phyloP scores from a whole-genome alignment of 2,888 invertebrate genomes.

The Elegia similella region DNA sequence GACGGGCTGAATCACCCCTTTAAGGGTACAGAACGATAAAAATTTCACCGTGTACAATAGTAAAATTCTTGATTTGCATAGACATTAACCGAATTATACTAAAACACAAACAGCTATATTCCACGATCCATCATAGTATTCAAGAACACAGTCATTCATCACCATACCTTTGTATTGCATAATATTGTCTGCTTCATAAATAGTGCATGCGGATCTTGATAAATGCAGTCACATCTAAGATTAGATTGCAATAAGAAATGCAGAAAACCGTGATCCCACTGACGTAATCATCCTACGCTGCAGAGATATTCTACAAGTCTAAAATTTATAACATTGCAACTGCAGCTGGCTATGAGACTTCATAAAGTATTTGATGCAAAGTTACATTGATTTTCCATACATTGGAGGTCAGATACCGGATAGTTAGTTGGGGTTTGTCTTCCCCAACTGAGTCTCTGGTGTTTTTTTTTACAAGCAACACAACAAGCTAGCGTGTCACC shows the following conservation, averaged over 20 bases:
- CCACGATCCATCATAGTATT: conserved; percentile 6
- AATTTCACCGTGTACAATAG: too few species aligned
- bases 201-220: conserved; percentile 51
- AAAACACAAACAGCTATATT: not conserved
- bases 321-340: not conserved
- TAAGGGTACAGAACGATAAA: too few species aligned
- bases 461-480: too few species aligned
- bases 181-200: conserved; percentile 45
- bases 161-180: conserved; percentile 23
- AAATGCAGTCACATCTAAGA: conserved; percentile 59
- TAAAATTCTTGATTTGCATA: not conserved
- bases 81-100: not conserved
- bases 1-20: too few species aligned
- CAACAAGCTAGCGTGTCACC: too few species aligned
- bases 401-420: too few species aligned
- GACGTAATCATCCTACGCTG: conserved; percentile 53
- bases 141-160: conserved; percentile 13
- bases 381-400: too few species aligned
- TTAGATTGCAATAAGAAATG: conserved; percentile 57
- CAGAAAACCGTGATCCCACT: conserved; percentile 52
- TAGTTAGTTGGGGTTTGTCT: too few species aligned
- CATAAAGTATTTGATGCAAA: not conserved
- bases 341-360: not conserved
- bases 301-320: conserved; percentile 37
- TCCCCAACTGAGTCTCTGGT: too few species aligned